Percentiles rank a stretch among this genome's conserved stretches.
These are phyloP conservation scores for Octonoba sinensis DNA, from an alignment of 2,888 invertebrate genomes.

Conservation along the genomic window DNA sequence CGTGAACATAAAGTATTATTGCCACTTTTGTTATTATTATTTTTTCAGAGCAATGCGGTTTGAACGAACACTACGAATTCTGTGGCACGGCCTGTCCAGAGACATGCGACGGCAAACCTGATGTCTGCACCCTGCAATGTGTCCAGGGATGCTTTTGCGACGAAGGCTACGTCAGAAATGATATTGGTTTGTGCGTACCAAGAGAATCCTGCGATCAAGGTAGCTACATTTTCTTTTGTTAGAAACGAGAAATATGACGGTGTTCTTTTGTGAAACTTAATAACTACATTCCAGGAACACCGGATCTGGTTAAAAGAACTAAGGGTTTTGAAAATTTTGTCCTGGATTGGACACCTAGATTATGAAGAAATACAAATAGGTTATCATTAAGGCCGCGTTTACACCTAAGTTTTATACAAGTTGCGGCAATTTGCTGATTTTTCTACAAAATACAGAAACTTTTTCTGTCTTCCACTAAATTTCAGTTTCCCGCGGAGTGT, in stretches of 20 bases:
- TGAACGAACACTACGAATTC: not conserved
- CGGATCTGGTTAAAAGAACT: too few species aligned
- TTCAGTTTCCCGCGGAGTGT: too few species aligned
- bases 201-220: conserved; percentile 8
- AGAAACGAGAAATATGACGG: not conserved
- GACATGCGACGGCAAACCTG: conserved; percentile 15
- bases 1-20: not conserved
- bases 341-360: too few species aligned
- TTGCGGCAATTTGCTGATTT: too few species aligned
- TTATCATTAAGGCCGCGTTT: too few species aligned
- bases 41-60: not conserved
- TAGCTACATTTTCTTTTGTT: conserved; percentile 5
- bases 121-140: conserved; percentile 5
- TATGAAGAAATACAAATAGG: too few species aligned
- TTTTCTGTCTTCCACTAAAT: too few species aligned
- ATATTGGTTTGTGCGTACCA: conserved; percentile 2
- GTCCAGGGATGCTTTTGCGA: conserved; percentile 29
- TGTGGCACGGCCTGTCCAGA: conserved; percentile 41
- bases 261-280: not conserved
- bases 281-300: too few species aligned
- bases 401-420: too few species aligned
- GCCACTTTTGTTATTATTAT: not conserved
- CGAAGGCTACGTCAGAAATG: conserved; percentile 16
- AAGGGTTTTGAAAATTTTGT: too few species aligned
- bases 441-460: too few species aligned